Evolutionary conservation across 2,113 vertebrate genomes (phyloP).

Genomic region (Galbula dea): DNA sequence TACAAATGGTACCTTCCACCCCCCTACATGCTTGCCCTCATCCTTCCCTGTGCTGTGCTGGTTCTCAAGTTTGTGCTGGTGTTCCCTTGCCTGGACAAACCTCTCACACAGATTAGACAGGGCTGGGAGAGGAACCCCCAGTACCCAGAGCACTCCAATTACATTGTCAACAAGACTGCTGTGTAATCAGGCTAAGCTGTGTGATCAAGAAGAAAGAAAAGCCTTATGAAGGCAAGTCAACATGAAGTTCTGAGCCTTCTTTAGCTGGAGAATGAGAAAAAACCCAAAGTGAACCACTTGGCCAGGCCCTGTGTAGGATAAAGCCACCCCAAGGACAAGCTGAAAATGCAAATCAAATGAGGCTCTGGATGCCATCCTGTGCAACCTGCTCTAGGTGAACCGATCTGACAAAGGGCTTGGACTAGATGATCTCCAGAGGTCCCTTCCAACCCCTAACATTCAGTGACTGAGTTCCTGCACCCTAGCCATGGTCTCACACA

Average conservation of each 20-base stretch:
- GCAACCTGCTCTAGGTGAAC: too few relatives aligned
- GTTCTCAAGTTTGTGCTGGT: slow-evolving; percentile 82
- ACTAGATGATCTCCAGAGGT: too few relatives aligned
- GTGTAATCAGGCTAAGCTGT: slow-evolving; percentile 25
- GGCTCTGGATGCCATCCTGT: too few relatives aligned
- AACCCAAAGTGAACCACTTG: neutral
- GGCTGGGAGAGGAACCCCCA: slow-evolving; percentile 83
- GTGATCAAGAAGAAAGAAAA: neutral
- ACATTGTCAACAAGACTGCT: slow-evolving; percentile 52
- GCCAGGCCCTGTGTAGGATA: neutral
- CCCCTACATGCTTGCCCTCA: slow-evolving; percentile 79
- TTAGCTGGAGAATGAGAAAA: neutral
- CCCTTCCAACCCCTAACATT: too few relatives aligned
- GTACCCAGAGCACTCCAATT: neutral
- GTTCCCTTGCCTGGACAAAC: slow-evolving; percentile 82
- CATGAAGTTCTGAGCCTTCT: neutral
- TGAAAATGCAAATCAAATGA: neutral
- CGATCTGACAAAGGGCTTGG: too few relatives aligned
- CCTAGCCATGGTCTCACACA: neutral
- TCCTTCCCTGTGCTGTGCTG: slow-evolving; percentile 82
- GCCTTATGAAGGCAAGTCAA: neutral
- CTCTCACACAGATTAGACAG: slow-evolving; percentile 81
- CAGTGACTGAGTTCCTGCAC: neutral
- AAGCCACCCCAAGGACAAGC: neutral
- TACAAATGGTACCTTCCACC: slow-evolving; percentile 86